These are phyloP conservation scores for Loxodonta africana DNA, from an alignment of 2,113 vertebrate species.

Conservation along the genomic window DNA sequence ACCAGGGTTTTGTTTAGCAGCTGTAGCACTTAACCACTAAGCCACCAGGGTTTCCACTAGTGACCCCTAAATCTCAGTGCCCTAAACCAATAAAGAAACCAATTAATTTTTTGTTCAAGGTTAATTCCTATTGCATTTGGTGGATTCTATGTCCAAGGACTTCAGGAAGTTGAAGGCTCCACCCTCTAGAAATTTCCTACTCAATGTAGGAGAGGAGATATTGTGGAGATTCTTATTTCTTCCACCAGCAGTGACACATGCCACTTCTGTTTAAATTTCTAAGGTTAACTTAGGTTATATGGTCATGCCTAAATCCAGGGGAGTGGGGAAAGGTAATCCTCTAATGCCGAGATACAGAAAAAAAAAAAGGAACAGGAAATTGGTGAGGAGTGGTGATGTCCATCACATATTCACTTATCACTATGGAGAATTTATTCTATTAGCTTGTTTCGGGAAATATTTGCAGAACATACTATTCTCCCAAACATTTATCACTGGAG, in stretches of 20 bases:
- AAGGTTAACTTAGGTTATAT: not conserved
- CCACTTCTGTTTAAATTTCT: not conserved
- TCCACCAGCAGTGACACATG: not conserved
- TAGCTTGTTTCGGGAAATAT: not conserved
- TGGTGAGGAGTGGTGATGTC: too few species aligned
- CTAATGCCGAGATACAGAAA: too few species aligned
- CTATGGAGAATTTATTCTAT: not conserved
- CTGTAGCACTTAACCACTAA: too few species aligned
- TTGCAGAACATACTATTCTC: not conserved
- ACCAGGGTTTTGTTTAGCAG: too few species aligned
- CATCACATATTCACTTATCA: not conserved
- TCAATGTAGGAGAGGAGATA: not conserved
- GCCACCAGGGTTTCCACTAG: too few species aligned
- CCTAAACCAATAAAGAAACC: too few species aligned
- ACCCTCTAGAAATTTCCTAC: not conserved
- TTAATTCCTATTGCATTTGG: not conserved
- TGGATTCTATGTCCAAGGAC: not conserved
- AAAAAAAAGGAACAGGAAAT: too few species aligned
- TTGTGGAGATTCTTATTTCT: not conserved
- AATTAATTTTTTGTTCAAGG: not conserved
- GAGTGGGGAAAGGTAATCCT: not conserved
- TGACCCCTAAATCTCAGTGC: too few species aligned
- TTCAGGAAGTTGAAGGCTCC: not conserved
- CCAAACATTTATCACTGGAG: not conserved
- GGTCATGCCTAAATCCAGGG: not conserved